phyloP scores from a whole-genome alignment of 2,888 invertebrate genomes.

The Phengaris alcon region DNA sequence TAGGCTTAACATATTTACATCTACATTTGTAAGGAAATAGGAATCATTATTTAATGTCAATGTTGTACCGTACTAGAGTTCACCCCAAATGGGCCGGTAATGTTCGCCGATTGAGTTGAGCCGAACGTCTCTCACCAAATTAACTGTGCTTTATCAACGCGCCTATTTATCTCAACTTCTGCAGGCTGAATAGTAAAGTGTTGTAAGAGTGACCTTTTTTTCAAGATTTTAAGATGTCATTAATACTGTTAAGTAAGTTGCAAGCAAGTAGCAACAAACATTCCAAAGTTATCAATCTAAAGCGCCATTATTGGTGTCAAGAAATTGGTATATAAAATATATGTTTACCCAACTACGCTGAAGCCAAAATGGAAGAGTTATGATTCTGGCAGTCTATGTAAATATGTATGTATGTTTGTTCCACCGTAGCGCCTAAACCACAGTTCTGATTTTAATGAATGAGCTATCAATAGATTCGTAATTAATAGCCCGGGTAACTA shows the following conservation, averaged over 20 bases:
- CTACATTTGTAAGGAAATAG: constrained; percentile 52
- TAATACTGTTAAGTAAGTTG: neutral
- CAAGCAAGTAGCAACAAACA: too few species aligned
- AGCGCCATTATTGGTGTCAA: too few species aligned
- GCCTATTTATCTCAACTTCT: constrained; percentile 35
- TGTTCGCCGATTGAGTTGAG: constrained; percentile 55
- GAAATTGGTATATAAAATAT: too few species aligned
- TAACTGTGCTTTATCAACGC: constrained; percentile 36
- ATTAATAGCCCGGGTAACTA: too few species aligned
- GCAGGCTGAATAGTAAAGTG: neutral
- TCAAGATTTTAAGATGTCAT: neutral
- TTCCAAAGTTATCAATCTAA: too few species aligned
- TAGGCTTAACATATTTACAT: constrained; percentile 39
- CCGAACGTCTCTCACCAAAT: constrained; percentile 36
- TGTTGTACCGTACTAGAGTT: constrained; percentile 66
- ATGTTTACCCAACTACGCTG: too few species aligned
- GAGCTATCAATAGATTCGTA: too few species aligned
- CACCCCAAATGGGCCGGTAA: constrained; percentile 71
- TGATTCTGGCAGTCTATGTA: too few species aligned
- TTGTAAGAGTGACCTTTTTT: neutral
- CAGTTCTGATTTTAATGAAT: too few species aligned
- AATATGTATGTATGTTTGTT: too few species aligned
- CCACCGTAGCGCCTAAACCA: too few species aligned
- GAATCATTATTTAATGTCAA: constrained; percentile 75
- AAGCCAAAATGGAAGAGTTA: too few species aligned